A percentile compares a stretch with the other conserved stretches of the same genome.
These are phyloP conservation scores for Teleiodes luculella DNA, from an alignment of 2,888 invertebrate genomes.

Conservation along the genomic window DNA sequence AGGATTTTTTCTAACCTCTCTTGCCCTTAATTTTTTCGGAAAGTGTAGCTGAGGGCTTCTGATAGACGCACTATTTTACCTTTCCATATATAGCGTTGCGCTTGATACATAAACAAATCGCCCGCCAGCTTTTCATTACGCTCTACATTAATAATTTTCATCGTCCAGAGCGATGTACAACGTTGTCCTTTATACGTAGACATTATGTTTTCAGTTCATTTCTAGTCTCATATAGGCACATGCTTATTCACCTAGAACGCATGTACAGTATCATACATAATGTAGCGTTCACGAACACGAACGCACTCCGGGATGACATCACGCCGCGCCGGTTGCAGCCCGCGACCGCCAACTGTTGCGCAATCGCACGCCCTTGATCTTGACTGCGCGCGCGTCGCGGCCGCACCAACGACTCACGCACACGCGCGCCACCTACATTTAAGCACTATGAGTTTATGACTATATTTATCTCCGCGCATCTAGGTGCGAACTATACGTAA, in stretches of 20 bases:
- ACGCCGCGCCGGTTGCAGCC: conserved; percentile 57
- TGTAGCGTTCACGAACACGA: not conserved
- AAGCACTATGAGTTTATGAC: conserved; percentile 51
- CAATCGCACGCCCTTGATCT: conserved; percentile 78
- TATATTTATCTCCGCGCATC: conserved; percentile 71
- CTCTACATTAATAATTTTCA: no score
- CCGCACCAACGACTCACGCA: conserved; percentile 37
- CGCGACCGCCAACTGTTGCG: conserved; percentile 76
- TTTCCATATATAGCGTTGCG: no score
- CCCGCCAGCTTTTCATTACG: no score
- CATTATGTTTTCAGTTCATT: no score
- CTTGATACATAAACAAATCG: no score
- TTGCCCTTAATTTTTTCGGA: no score
- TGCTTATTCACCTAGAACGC: not conserved
- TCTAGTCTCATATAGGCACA: no score
- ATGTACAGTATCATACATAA: not conserved
- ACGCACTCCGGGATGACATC: conserved; percentile 61
- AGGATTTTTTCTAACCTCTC: no score
- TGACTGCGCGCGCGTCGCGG: conserved; percentile 73
- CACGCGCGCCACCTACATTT: conserved; percentile 39
- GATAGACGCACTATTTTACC: no score
- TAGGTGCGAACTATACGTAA: conserved; percentile 57
- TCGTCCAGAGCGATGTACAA: no score
- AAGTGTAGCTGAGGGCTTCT: no score
- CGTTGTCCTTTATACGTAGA: no score